A percentile compares a stretch with the other conserved stretches of the same genome.
Conservation (phyloP, 2,797 vertebrate species). For the Poecilia velifera region DNA sequence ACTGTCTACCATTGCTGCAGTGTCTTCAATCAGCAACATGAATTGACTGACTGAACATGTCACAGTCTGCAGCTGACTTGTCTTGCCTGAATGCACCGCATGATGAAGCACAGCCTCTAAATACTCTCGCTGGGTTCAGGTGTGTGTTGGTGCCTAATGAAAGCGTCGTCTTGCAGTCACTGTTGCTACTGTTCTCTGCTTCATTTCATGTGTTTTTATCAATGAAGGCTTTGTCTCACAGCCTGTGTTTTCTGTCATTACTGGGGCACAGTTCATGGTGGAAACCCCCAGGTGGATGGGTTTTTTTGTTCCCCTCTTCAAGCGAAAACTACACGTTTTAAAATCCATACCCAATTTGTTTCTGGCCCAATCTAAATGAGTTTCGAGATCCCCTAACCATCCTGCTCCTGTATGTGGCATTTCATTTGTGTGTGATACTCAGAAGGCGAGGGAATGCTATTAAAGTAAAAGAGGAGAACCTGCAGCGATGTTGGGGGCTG, state of each 20-base stretch:
- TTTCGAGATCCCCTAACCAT: conserved; percentile 9
- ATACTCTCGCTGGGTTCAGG: conserved; percentile 14
- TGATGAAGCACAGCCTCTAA: conserved; percentile 41
- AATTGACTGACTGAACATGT: conserved; percentile 41
- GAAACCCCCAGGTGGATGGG: conserved; percentile 18
- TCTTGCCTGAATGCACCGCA: conserved; percentile 41
- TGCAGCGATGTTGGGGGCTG: neutral
- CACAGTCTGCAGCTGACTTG: conserved; percentile 45
- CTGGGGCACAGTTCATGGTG: conserved; percentile 24
- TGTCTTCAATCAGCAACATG: conserved; percentile 45
- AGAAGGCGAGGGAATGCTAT: conserved; percentile 10
- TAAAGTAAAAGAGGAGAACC: conserved; percentile 5
- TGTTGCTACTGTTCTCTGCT: conserved; percentile 8
- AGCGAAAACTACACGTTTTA: conserved; percentile 36
- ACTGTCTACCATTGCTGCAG: conserved; percentile 18
- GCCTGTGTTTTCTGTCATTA: conserved; percentile 36
- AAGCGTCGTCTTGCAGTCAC: conserved; percentile 4
- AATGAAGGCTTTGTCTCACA: conserved; percentile 18
- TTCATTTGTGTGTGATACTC: conserved; percentile 29
- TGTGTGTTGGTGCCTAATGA: conserved; percentile 17
- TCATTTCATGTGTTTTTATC: conserved; percentile 48
- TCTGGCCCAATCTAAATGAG: conserved; percentile 33
- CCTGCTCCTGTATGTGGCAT: conserved; percentile 19
- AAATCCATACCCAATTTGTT: conserved; percentile 54
- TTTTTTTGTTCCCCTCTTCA: conserved; percentile 10